phyloP scores from a whole-genome alignment of 2,797 vertebrate species.

The Sciurus carolinensis region DNA sequence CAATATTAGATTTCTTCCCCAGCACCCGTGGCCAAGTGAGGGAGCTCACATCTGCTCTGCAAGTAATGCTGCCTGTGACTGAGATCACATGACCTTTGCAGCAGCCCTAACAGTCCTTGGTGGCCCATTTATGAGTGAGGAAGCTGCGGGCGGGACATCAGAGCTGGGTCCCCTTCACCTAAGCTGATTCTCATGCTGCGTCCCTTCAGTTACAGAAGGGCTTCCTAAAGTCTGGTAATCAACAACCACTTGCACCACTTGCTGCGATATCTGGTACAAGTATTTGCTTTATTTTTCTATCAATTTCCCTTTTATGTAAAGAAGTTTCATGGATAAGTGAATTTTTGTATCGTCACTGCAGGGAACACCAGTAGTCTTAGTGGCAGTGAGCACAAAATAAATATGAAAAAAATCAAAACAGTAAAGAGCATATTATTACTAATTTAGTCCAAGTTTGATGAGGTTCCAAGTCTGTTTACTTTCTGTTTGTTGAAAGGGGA shows the following conservation, averaged over 20 bases:
- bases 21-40: background rate
- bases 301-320: background rate
- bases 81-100: background rate
- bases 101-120: background rate
- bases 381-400: background rate
- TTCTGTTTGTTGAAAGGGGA: background rate
- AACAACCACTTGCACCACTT: no score
- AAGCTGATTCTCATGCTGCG: background rate
- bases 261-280: no score
- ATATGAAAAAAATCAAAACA: background rate
- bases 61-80: rapidly evolving
- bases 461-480: background rate
- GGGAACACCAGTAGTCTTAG: background rate
- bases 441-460: background rate
- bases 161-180: background rate
- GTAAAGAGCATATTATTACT: rapidly evolving
- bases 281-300: background rate
- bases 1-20: background rate
- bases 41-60: background rate
- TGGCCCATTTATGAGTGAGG: background rate
- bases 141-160: background rate
- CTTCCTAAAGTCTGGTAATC: background rate
- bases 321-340: background rate
- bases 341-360: no score
- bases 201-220: rapidly evolving